Evolutionary conservation across 2,113 vertebrate species (phyloP).

Genomic region (Sakesphorus luctuosus): DNA sequence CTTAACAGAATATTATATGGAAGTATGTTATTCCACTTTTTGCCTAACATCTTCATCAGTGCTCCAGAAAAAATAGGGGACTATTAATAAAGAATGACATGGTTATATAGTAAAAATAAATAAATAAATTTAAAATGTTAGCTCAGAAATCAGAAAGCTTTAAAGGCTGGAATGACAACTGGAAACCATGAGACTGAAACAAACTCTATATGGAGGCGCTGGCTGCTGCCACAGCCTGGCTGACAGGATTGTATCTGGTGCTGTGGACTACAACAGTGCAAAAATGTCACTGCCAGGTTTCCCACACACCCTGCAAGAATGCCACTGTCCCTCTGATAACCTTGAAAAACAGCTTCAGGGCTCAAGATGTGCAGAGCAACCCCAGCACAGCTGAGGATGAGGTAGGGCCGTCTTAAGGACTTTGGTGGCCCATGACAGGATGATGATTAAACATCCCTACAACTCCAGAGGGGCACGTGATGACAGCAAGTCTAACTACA

Average conservation of each 20-base stretch:
- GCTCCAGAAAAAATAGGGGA: background rate
- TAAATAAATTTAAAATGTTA: background rate
- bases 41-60: background rate
- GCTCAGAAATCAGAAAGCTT: background rate
- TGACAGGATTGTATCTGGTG: accelerated
- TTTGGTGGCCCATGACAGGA: background rate
- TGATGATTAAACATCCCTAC: background rate
- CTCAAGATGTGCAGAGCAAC: background rate
- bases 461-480: background rate
- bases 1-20: background rate
- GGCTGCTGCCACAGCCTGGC: background rate
- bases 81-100: background rate
- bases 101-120: background rate
- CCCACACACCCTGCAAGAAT: background rate
- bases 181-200: background rate
- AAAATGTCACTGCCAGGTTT: background rate
- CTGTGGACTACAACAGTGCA: background rate
- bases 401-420: background rate
- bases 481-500: background rate
- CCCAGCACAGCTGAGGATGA: background rate
- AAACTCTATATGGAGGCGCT: background rate
- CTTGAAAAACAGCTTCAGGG: background rate
- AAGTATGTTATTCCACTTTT: background rate
- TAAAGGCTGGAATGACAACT: background rate
- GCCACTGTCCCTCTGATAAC: background rate